Evolutionary conservation across 2,888 invertebrate species (phyloP).

Genomic region (Deilephila elpenor): DNA sequence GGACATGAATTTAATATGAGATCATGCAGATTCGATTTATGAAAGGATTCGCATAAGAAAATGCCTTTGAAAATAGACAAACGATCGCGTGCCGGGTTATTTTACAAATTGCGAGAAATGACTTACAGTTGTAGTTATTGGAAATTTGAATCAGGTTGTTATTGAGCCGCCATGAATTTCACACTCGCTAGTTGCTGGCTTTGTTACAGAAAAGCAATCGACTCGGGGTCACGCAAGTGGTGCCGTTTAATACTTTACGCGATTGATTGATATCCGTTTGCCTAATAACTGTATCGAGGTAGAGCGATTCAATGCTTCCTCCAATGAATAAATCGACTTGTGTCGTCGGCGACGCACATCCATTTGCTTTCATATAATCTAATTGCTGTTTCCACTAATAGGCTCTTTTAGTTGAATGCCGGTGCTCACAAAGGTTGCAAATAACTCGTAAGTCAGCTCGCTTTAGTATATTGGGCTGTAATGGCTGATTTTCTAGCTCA

Average conservation of each 20-base stretch:
- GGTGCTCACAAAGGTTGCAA: conserved; percentile 46
- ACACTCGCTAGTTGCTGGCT: conserved; percentile 53
- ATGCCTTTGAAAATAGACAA: conserved; percentile 51
- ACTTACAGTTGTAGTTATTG: conserved; percentile 59
- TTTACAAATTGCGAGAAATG: conserved; percentile 54
- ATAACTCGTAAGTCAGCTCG: conserved; percentile 59
- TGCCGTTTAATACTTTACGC: conserved; percentile 59
- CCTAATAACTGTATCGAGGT: conserved; percentile 72
- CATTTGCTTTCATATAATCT: conserved; percentile 80
- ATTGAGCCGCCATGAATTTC: conserved; percentile 64
- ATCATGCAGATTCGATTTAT: conserved; percentile 65
- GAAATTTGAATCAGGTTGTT: conserved; percentile 55
- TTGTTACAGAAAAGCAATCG: conserved; percentile 61
- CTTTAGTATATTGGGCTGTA: conserved; percentile 73
- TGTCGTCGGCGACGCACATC: conserved; percentile 81
- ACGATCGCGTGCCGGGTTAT: conserved; percentile 64
- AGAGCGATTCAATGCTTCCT: conserved; percentile 54
- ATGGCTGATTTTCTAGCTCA: conserved; percentile 84
- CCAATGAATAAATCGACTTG: conserved; percentile 81
- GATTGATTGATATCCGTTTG: conserved; percentile 41
- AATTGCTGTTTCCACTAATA: conserved; percentile 82
- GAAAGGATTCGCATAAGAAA: conserved; percentile 46
- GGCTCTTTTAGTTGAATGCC: conserved; percentile 76
- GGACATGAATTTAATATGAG: conserved; percentile 74
- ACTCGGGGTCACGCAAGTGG: conserved; percentile 64